Conservation (phyloP, 1,140 invertebrate species). For the Pogonus chalceus region DNA sequence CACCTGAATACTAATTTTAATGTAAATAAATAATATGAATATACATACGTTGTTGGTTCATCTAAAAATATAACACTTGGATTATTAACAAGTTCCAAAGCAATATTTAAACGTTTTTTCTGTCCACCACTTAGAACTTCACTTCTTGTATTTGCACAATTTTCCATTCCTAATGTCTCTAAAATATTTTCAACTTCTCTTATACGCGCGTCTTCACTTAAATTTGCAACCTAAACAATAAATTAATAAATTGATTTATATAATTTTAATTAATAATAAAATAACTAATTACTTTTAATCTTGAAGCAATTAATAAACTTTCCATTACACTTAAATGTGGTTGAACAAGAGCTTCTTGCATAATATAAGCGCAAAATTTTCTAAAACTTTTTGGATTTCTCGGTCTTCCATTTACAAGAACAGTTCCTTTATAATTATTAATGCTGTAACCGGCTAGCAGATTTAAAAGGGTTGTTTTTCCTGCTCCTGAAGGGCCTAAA, state of each 20-base stretch:
- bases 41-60: slow-evolving; percentile 65
- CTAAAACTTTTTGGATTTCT: slow-evolving; percentile 62
- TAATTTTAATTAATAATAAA: too few relatives aligned
- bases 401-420: slow-evolving; percentile 64
- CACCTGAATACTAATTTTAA: background rate
- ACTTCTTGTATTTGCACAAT: slow-evolving; percentile 13
- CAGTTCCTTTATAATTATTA: slow-evolving; percentile 50
- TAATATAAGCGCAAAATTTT: slow-evolving; percentile 81
- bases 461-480: slow-evolving; percentile 65
- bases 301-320: slow-evolving; percentile 72
- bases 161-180: background rate
- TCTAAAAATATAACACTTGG: slow-evolving; percentile 75
- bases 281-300: slow-evolving; percentile 82
- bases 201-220: background rate
- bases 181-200: background rate
- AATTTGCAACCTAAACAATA: too few relatives aligned
- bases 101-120: slow-evolving; percentile 79
- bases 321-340: slow-evolving; percentile 72
- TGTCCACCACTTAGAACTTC: slow-evolving; percentile 68
- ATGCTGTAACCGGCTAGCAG: slow-evolving; percentile 40
- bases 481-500: slow-evolving; percentile 76
- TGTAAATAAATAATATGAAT: slow-evolving; percentile 1
- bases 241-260: too few relatives aligned
- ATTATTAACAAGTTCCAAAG: slow-evolving; percentile 84
- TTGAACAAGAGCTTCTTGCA: slow-evolving; percentile 79